Base-by-base conservation (phyloP, 2,888 invertebrate species). In the Andrena praecox region DNA sequence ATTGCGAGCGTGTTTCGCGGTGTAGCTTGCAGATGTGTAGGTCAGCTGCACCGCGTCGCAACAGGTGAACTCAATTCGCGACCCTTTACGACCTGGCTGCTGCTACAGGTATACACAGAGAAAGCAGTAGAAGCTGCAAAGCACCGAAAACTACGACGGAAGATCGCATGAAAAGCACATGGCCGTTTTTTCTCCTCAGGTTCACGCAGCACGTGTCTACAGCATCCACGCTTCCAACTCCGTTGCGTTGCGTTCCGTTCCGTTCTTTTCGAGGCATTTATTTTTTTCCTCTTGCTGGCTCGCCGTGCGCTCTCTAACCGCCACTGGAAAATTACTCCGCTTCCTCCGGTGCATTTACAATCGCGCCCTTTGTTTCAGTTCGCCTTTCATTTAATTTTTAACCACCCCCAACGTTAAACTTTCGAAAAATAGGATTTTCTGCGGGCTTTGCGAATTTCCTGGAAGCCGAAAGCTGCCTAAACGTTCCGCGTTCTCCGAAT, bases 51-150 rank as follows among this genome's bases (percentile, higher is more conserved):
- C 35, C 69, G 54, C 67, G 77, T 88, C 71, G 88, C 88, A 88
- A 88, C 88, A 88, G 88, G 88, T 88, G 88, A 74, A 88, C 85
- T 84, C 84, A 73, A 89, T 89, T 89, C 84, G 87, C 78, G 77
- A 80, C 75, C 85, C 84, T 89, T 85, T 81, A 84, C 90, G 86
- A 86, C 68, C 85, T 82, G 85, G 63, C 84, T 82, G 59, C 62
- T 33, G 62, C 64, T 50, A 67, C 73, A 77, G 83, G 73, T 82
- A 77, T 52, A 68, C 78, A 68, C 68, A 31, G 48, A 48, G 48
- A 35, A 24, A 56, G 4, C 27, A 10, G 16, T 29, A 24, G 31
- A 10, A 52, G 63, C 56, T 42, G 48, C 8, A 50, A 71, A 76
- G 7, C 35, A 80, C 63, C 81, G 75, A 80, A 70, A 82, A 73